These are phyloP conservation scores for Serrognathus titanus DNA, from an alignment of 2,888 invertebrate genomes.

Conservation along the genomic window DNA sequence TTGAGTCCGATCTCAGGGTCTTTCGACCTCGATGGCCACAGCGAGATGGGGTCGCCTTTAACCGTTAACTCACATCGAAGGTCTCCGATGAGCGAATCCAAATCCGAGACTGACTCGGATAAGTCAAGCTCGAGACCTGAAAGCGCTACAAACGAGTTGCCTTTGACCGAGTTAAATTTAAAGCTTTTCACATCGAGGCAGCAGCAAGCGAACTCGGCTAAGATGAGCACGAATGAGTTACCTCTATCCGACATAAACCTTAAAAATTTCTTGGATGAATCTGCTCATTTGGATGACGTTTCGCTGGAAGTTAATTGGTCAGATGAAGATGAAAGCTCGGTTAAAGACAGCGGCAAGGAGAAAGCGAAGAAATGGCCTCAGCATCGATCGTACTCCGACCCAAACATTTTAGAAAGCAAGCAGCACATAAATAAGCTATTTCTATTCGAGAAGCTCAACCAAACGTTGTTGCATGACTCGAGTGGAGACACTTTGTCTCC, in stretches of 20 bases:
- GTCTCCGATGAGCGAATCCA: conserved; percentile 24
- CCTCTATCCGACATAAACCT: conserved; percentile 41
- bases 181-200: conserved; percentile 40
- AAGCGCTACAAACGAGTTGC: conserved; percentile 67
- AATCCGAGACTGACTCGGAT: conserved; percentile 17
- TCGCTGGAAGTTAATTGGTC: conserved; percentile 39
- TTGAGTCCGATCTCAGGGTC: conserved; percentile 45
- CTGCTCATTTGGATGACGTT: conserved; percentile 13
- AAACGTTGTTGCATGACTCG: conserved; percentile 19
- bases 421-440: conserved; percentile 19
- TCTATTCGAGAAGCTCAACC: conserved; percentile 21
- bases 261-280: conserved; percentile 18
- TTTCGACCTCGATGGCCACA: conserved; percentile 38
- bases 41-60: conserved; percentile 33
- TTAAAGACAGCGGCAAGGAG: neutral
- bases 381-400: conserved; percentile 45
- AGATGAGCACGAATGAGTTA: conserved; percentile 40
- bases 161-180: conserved; percentile 54
- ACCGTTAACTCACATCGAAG: conserved; percentile 18
- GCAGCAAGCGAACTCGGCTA: conserved; percentile 17
- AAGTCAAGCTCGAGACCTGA: conserved; percentile 40
- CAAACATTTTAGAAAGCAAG: conserved; percentile 41
- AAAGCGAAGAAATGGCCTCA: conserved; percentile 19
- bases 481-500: conserved; percentile 28
- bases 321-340: conserved; percentile 8